A percentile compares a stretch with the other conserved stretches of the same genome.
These are phyloP conservation scores for Sebastes schlegelii DNA, from an alignment of 2,113 vertebrate genomes.

Conservation along the genomic window DNA sequence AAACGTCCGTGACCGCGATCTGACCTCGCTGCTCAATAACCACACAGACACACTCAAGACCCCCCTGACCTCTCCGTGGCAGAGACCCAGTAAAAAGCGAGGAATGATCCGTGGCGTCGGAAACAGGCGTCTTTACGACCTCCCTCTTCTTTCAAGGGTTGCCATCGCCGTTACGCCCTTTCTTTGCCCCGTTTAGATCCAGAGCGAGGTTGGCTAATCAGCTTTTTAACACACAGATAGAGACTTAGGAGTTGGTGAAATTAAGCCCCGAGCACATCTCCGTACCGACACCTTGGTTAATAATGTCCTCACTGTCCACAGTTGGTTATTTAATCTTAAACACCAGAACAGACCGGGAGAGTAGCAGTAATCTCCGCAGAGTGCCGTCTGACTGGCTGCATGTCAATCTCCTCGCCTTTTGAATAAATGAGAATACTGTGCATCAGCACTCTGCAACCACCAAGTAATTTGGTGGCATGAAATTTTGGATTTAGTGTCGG, in stretches of 20 bases:
- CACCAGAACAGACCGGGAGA: slow-evolving; percentile 44
- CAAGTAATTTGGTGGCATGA: slow-evolving; percentile 69
- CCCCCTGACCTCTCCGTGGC: slow-evolving; percentile 43
- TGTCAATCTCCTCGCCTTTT: slow-evolving; percentile 62
- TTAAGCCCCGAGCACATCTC: slow-evolving; percentile 38
- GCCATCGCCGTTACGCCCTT: slow-evolving; percentile 44
- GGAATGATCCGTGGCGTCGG: slow-evolving; percentile 43
- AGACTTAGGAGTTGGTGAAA: slow-evolving; percentile 41
- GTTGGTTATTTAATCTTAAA: slow-evolving; percentile 56
- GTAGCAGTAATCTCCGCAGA: slow-evolving; percentile 57
- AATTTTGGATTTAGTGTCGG: slow-evolving; percentile 67
- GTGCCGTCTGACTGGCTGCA: slow-evolving; percentile 64
- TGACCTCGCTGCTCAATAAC: slow-evolving; percentile 56
- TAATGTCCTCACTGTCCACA: slow-evolving; percentile 47
- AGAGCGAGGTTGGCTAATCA: slow-evolving; percentile 39
- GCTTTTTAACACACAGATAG: slow-evolving; percentile 37
- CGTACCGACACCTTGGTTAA: slow-evolving; percentile 35
- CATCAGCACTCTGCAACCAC: slow-evolving; percentile 72
- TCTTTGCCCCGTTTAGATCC: slow-evolving; percentile 47
- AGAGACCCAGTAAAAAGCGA: slow-evolving; percentile 59
- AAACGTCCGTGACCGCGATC: slow-evolving; percentile 65
- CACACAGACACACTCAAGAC: slow-evolving; percentile 47
- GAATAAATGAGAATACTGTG: slow-evolving; percentile 65
- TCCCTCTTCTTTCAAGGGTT: slow-evolving; percentile 46
- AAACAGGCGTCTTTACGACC: slow-evolving; percentile 64